A percentile compares a stretch with the other conserved stretches of the same genome.
phyloP scores from a whole-genome alignment of 2,113 vertebrate species.

The Alethe castanea region DNA sequence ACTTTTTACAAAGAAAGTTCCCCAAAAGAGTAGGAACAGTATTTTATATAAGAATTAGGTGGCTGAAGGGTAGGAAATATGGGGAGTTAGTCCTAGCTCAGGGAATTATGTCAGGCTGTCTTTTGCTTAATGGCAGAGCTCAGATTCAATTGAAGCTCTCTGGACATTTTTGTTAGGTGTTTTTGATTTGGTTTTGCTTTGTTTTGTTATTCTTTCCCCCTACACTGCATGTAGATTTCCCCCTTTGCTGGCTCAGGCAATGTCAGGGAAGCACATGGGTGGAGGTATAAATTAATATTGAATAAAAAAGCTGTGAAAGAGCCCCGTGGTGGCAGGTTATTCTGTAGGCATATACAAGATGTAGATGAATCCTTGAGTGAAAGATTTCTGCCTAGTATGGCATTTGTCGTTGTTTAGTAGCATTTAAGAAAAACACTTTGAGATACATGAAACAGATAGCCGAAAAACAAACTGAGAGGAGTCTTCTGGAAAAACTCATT shows the following conservation, averaged over 20 bases:
- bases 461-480: neutral
- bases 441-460: neutral
- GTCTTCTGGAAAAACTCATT: neutral
- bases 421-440: neutral
- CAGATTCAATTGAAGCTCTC: neutral
- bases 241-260: neutral
- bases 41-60: neutral
- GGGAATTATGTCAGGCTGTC: neutral
- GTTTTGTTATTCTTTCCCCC: neutral
- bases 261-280: neutral
- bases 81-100: neutral
- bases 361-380: neutral
- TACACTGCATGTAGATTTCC: too few relatives aligned
- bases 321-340: neutral
- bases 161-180: neutral
- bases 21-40: neutral
- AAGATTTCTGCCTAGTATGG: neutral
- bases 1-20: neutral
- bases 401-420: neutral
- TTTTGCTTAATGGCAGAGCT: neutral
- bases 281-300: neutral
- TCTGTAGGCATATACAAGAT: neutral
- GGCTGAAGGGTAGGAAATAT: neutral
- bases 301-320: neutral
- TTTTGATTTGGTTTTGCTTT: neutral